Evolutionary conservation across 2,797 vertebrate species (phyloP).

Genomic region (Sparidentex hasta): DNA sequence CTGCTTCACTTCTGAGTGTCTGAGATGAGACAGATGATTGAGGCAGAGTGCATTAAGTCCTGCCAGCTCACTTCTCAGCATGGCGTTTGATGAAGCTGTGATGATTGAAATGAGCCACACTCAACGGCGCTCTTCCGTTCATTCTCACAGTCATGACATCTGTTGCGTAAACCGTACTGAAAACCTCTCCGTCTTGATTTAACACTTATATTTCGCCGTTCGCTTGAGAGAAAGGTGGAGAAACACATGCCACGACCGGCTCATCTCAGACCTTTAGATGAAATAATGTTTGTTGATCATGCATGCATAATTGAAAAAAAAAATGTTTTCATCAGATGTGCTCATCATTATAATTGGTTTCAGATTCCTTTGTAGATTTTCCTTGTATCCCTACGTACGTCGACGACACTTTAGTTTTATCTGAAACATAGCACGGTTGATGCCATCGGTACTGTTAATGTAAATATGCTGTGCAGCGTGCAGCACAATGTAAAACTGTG

Average conservation of each 20-base stretch:
- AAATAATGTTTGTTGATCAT: background rate
- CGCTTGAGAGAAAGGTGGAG: background rate
- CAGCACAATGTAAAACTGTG: no score
- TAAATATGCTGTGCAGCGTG: no score
- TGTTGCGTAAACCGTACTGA: background rate
- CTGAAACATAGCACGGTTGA: no score
- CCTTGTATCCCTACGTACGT: background rate
- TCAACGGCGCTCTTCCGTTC: background rate
- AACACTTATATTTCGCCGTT: background rate
- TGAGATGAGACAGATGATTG: slow-evolving; percentile 21
- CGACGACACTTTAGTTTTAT: no score
- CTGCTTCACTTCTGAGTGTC: slow-evolving; percentile 9
- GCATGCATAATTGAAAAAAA: background rate
- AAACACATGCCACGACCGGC: background rate
- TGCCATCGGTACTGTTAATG: no score
- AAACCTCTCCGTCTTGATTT: background rate
- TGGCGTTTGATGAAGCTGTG: background rate
- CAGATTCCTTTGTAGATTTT: background rate
- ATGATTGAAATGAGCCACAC: slow-evolving; percentile 27
- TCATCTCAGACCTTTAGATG: background rate
- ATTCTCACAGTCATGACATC: background rate
- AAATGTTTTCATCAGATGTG: background rate
- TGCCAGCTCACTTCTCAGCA: background rate
- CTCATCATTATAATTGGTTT: background rate
- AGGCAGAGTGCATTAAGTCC: slow-evolving; percentile 16